phyloP scores from a whole-genome alignment of 2,797 vertebrate genomes.

The Danio albolineatus region DNA sequence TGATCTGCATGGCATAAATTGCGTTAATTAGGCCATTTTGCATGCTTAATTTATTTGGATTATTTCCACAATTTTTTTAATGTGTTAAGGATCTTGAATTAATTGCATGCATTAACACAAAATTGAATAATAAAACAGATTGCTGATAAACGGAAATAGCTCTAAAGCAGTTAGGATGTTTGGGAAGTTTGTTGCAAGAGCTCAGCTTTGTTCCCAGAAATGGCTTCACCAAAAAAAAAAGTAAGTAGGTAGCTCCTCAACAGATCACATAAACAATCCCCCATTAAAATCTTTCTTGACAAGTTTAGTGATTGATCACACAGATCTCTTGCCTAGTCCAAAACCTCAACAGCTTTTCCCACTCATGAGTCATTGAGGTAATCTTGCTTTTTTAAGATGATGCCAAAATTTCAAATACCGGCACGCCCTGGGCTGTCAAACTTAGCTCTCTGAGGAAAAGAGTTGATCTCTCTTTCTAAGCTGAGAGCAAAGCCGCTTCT shows the following conservation, averaged over 20 bases:
- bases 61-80: too few species aligned
- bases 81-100: too few species aligned
- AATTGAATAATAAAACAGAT: too few species aligned
- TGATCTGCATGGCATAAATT: too few species aligned
- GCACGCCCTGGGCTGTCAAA: slow-evolving; percentile 26
- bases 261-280: slow-evolving; percentile 17
- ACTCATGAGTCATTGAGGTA: slow-evolving; percentile 42
- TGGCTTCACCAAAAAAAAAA: slow-evolving; percentile 1
- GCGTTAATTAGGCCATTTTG: too few species aligned
- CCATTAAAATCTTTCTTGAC: slow-evolving; percentile 29
- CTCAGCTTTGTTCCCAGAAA: not conserved
- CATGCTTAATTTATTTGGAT: too few species aligned
- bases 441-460: not conserved
- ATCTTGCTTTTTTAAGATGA: slow-evolving; percentile 28
- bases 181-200: not conserved
- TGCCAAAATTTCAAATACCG: slow-evolving; percentile 18
- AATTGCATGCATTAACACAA: too few species aligned
- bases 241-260: slow-evolving; percentile 16
- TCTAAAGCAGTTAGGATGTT: not conserved
- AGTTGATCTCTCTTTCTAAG: slow-evolving; percentile 3
- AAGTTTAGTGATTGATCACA: slow-evolving; percentile 42
- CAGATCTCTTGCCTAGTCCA: slow-evolving; percentile 22
- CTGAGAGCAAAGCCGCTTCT: slow-evolving; percentile 1
- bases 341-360: slow-evolving; percentile 32
- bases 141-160: not conserved